Evolutionary conservation across 2,113 vertebrate genomes (phyloP).

Genomic region (Bagarius yarrelli): DNA sequence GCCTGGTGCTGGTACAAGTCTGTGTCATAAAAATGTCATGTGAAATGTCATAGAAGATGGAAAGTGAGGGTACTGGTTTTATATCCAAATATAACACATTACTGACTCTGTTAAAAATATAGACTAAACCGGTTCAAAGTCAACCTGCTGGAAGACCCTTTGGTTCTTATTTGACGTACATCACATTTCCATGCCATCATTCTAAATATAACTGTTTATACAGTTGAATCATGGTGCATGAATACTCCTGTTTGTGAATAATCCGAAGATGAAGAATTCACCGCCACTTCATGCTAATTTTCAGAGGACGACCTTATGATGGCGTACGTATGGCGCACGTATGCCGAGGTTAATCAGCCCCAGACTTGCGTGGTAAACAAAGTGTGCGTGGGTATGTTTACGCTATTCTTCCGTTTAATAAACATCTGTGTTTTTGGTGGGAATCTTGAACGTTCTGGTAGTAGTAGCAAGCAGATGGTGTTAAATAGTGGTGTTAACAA

Average conservation of each 20-base stretch:
- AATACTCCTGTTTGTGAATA: too few relatives aligned
- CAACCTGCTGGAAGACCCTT: not conserved
- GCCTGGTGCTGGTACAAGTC: not conserved
- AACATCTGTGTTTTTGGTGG: too few relatives aligned
- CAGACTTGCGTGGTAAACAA: too few relatives aligned
- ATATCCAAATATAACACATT: not conserved
- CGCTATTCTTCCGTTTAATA: too few relatives aligned
- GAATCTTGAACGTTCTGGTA: not conserved
- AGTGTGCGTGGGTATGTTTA: too few relatives aligned
- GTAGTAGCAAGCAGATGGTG: not conserved
- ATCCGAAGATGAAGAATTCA: too few relatives aligned
- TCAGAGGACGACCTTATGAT: too few relatives aligned
- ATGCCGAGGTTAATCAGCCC: too few relatives aligned
- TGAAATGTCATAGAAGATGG: not conserved
- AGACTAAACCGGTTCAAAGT: not conserved
- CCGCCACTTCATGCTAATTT: too few relatives aligned
- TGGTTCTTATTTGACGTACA: not conserved
- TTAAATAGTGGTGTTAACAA: not conserved
- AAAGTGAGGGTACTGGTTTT: not conserved
- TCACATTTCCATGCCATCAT: not conserved
- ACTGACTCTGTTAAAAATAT: not conserved
- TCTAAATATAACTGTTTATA: too few relatives aligned
- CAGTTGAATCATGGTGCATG: not conserved
- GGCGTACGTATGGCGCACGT: too few relatives aligned
- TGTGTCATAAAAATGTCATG: not conserved